Base-by-base conservation (phyloP, 2,113 vertebrate species). In the Aegithalos caudatus region DNA sequence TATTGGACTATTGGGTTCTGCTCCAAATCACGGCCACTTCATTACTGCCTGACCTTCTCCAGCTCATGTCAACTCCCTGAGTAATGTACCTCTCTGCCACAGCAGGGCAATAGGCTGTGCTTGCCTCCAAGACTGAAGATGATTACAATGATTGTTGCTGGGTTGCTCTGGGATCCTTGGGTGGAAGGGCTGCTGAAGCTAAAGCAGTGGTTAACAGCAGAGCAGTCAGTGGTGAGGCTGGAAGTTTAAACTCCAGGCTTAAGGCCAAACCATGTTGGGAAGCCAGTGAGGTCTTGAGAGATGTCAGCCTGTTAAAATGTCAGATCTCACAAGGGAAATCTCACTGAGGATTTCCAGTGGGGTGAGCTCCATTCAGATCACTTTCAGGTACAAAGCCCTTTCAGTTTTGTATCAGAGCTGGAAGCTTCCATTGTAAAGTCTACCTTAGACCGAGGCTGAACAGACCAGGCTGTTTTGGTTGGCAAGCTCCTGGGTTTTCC, bases 11-110 rank as follows among this genome's bases (percentile, higher is more conserved):
- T 54, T 17, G 80, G 22, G 61, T 94, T 94, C 90, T 94, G 10
- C 76, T 84, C 72, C 86, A 93, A 70, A 88, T 90, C 82, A 51
- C n/a, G 53, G 44, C 82, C 51, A 72, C 93, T 93, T 90, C 60
- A 67, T 96, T 95, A 93, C 45, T 88, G 64, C 60, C 79, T 95
- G 94, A 84, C 94, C 92, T 95, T 96, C 81, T 57, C 72, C 50
- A 38, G 86, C 82, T 92, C 38, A 4, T 40, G 48, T 73, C 79
- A 82, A 1, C 60, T 85, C 60, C 7, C 16, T 92, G 88, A 81
- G 77, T 57, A 31, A 92, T 92, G 65, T 19, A 28, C 53, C 42
- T 82, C 40, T 66, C 60, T 90, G 67, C 53, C 61, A 72, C 54
- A 53, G 79, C 81, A 90, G 72, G 76, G 44, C 56, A 90, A 3